phyloP scores from a whole-genome alignment of 2,797 vertebrate genomes.

The Microchirus variegatus region DNA sequence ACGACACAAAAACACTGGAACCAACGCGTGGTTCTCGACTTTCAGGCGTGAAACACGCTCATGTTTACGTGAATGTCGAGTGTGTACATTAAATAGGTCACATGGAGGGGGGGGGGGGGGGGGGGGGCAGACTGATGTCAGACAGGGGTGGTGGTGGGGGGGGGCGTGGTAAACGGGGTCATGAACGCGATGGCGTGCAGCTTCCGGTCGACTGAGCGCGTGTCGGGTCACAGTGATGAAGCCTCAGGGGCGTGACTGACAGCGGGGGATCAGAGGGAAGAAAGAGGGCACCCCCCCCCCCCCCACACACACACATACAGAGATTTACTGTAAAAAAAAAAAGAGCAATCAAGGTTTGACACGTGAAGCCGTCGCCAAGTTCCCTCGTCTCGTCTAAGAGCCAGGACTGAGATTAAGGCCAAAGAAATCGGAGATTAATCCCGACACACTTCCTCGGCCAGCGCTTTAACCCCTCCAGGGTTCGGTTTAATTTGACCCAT shows the following conservation, averaged over 20 bases:
- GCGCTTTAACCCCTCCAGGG: too few species aligned
- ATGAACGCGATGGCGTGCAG: conserved; percentile 42
- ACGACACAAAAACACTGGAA: conserved; percentile 9
- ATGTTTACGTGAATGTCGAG: background rate
- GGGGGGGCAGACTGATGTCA: conserved; percentile 37
- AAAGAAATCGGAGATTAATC: too few species aligned
- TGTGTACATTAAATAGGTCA: conserved; percentile 50
- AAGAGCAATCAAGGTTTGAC: too few species aligned
- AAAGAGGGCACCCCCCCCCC: too few species aligned
- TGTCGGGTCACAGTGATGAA: conserved; percentile 71
- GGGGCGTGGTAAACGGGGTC: conserved; percentile 57
- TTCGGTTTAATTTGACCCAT: too few species aligned
- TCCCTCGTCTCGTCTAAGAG: too few species aligned
- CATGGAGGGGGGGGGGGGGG: conserved; percentile 29
- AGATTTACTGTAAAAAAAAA: conserved; percentile 22
- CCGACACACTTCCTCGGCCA: too few species aligned
- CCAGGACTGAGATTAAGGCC: too few species aligned
- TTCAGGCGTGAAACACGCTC: conserved; percentile 8
- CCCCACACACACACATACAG: too few species aligned
- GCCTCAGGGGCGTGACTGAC: conserved; percentile 57
- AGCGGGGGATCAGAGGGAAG: conserved; percentile 15
- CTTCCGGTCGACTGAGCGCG: conserved; percentile 74
- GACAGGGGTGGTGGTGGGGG: conserved; percentile 33
- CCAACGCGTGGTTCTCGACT: conserved; percentile 21
- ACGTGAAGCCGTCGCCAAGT: too few species aligned